Evolutionary conservation across 2,113 vertebrate genomes (phyloP).

Genomic region (Ginglymostoma cirratum): DNA sequence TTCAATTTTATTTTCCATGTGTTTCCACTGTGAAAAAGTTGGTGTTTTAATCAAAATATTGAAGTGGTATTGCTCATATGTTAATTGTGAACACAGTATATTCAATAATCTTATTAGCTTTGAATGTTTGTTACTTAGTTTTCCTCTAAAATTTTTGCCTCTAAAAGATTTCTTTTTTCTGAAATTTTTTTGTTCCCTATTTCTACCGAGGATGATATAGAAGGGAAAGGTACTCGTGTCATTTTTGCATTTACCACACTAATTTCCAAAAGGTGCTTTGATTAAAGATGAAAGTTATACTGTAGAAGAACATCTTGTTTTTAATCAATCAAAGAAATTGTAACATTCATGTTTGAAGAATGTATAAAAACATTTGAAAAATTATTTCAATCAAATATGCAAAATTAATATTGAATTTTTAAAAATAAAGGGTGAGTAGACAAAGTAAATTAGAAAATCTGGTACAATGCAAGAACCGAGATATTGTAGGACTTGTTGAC

Average conservation of each 20-base stretch:
- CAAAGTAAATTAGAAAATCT: neutral
- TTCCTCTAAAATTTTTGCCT: too few relatives aligned
- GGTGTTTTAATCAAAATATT: neutral
- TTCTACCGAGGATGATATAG: neutral
- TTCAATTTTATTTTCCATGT: neutral
- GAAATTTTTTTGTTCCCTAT: neutral
- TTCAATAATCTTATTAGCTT: neutral
- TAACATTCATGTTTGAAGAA: neutral
- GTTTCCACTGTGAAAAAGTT: too few relatives aligned
- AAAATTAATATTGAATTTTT: neutral
- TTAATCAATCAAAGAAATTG: neutral
- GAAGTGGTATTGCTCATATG: too few relatives aligned
- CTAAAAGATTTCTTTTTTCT: neutral
- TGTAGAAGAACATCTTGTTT: neutral
- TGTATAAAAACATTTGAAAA: neutral
- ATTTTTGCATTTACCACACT: neutral
- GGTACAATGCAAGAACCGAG: neutral
- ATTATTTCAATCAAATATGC: neutral
- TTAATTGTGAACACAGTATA: neutral
- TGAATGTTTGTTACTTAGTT: neutral
- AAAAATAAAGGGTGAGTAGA: neutral
- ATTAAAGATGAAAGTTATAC: neutral
- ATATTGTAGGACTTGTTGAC: neutral
- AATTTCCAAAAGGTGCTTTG: neutral
- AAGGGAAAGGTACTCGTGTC: neutral